Conservation (phyloP, 2,888 invertebrate species). For the Andricus quercusramuli region DNA sequence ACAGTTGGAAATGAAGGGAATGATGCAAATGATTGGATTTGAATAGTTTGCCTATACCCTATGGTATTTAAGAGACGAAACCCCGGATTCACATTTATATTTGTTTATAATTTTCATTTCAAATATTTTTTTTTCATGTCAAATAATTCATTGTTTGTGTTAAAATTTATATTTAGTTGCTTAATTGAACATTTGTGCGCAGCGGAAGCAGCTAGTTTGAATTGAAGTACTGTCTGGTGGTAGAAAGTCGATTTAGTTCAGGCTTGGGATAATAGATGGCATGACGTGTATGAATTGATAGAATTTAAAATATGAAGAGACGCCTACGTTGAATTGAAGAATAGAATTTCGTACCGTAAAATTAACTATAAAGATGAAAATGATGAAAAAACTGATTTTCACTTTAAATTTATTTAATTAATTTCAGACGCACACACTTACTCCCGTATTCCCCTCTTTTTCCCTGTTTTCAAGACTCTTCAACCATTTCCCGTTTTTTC, state of each 20-base stretch:
- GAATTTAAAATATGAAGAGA: background rate
- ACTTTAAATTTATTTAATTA: too few species aligned
- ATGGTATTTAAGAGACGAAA: background rate
- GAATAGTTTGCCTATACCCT: background rate
- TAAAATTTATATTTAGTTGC: background rate
- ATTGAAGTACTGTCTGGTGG: background rate
- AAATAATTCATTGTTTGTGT: background rate
- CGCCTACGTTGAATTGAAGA: too few species aligned
- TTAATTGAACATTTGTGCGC: background rate
- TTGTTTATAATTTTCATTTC: background rate
- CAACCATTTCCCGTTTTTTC: too few species aligned
- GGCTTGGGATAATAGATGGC: background rate
- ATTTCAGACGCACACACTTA: too few species aligned
- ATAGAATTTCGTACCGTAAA: too few species aligned
- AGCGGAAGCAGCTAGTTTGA: background rate
- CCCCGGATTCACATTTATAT: background rate
- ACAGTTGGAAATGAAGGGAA: conserved; percentile 3
- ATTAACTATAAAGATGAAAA: too few species aligned
- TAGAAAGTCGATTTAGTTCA: background rate
- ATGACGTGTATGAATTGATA: background rate
- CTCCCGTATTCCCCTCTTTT: too few species aligned
- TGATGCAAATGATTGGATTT: background rate
- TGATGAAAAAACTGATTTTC: too few species aligned
- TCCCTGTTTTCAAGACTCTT: too few species aligned
- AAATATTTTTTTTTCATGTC: background rate